Evolutionary conservation across 2,797 vertebrate genomes (phyloP), one percentile per base, ranked within the genome.

Genomic region (Pipistrellus pygmaeus): DNA sequence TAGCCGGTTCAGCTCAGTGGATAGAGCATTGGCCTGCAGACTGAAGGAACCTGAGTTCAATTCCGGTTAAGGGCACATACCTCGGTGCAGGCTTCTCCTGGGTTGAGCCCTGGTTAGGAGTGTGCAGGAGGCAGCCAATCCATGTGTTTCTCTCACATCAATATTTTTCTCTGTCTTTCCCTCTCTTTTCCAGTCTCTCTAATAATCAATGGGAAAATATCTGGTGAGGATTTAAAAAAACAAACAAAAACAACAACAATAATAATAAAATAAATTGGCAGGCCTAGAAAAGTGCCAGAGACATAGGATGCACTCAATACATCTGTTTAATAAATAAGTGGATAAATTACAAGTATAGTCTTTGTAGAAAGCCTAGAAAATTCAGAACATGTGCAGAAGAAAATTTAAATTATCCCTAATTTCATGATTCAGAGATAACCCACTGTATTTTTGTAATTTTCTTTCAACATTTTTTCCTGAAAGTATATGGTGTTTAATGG

Each of bases 341-440:
- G 17, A 44, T 60, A 86, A 53, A 76, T 64, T 85, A 41, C 27
- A 85, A 55, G 76, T 38, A 20, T 7, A 10, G 9, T 82, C 30
- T 76, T 66, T 68, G 20, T 23, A 88, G 38, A 44, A 88, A 95
- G 27, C 44, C 57, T 83, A 60, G 30, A 68, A 85, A 93, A 60
- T 77, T 88, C 27, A 88, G 62, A 82, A 92, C 93, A 57, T 71
- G 6, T 80, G 23, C 44, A 78, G 51, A 78, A 85, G 23, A 62
- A 80, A 88, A 73, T n/a, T 57, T 69, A 78, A 76, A 57, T 73
- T 23, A 38, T 68, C 14, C 23, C 57, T 53, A 80, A 53, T 76
- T 46, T 72, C 46, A 66, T n/a, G 18, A 95, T 69, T 25, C 32
- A 83, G 48, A 85, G 55, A 85, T 57, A 93, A 73, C 21, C 20